Evolutionary conservation across 2,797 vertebrate species (phyloP).

Genomic region (Oreochromis mossambicus): DNA sequence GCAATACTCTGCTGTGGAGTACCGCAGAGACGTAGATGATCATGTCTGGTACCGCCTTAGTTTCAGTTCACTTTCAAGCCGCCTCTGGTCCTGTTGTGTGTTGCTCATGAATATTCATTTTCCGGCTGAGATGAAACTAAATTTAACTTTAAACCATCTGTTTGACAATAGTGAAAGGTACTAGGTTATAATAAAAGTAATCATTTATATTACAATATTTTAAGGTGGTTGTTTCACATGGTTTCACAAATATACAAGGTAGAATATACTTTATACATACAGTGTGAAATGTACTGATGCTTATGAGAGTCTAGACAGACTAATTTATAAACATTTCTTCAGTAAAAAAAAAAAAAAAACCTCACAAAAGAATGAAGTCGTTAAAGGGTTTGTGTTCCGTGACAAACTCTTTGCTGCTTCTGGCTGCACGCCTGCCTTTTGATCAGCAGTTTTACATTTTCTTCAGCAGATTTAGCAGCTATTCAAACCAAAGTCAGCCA

Average conservation of each 20-base stretch:
- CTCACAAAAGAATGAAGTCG: neutral
- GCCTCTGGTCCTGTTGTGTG: neutral
- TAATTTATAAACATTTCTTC: neutral
- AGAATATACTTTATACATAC: neutral
- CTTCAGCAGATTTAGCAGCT: neutral
- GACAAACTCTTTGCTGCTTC: neutral
- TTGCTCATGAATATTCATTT: neutral
- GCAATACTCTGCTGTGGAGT: neutral
- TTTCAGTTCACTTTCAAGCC: neutral
- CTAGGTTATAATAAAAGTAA: fast-evolving
- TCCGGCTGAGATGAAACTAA: neutral
- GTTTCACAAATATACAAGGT: neutral
- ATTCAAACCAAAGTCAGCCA: neutral
- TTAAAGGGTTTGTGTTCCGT: neutral
- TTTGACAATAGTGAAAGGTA: neutral
- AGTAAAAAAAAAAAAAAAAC: neutral
- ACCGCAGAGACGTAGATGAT: neutral
- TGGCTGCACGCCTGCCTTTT: neutral
- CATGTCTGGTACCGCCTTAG: neutral
- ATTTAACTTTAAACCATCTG: neutral
- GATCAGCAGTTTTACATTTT: neutral
- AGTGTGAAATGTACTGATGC: neutral
- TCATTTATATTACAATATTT: neutral
- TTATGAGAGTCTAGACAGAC: neutral
- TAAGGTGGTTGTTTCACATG: fast-evolving